These are phyloP conservation scores for Sterna hirundo DNA, from an alignment of 2,113 vertebrate genomes.

Conservation along the genomic window DNA sequence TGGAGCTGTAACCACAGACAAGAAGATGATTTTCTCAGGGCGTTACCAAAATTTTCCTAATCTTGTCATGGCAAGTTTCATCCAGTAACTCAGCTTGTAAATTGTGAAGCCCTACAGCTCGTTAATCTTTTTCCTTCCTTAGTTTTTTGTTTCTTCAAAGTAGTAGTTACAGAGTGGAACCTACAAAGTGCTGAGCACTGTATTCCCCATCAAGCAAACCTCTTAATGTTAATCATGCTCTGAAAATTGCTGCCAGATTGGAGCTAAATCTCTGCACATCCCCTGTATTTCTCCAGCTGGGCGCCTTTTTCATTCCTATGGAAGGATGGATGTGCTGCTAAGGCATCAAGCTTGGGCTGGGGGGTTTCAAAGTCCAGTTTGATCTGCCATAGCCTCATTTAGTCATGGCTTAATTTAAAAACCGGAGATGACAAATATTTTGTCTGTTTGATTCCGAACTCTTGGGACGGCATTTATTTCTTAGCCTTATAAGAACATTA, in stretches of 20 bases:
- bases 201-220: neutral
- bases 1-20: neutral
- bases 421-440: neutral
- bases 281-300: constrained; percentile 36
- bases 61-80: neutral
- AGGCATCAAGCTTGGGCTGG: neutral
- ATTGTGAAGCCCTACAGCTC: neutral
- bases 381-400: neutral
- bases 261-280: constrained; percentile 17
- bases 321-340: neutral
- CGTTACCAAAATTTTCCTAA: neutral
- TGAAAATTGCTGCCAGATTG: constrained; percentile 34
- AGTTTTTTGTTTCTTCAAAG: neutral
- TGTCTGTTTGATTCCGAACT: neutral
- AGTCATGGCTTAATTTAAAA: neutral
- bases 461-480: neutral
- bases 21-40: neutral
- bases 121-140: neutral
- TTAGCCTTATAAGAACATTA: neutral
- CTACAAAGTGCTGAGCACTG: constrained; percentile 8
- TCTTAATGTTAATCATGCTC: constrained; percentile 33
- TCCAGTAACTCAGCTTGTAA: neutral
- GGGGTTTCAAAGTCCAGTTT: neutral
- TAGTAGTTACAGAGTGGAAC: neutral
- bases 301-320: neutral